Conservation (phyloP, 1,140 invertebrate species). For the Megalopta genalis region DNA sequence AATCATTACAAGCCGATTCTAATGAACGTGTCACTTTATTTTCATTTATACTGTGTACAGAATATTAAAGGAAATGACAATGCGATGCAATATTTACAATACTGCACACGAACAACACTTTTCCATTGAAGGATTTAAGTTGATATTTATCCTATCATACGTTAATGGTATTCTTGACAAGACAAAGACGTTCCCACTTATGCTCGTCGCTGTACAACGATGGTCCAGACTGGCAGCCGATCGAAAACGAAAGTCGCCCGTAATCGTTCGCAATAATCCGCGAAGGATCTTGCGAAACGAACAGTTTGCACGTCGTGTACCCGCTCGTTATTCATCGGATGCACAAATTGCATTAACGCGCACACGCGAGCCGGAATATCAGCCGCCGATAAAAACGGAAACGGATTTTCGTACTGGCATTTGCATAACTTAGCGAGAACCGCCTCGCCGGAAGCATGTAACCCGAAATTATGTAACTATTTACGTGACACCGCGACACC, state of each 20-base stretch:
- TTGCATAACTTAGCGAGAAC: conserved; percentile 27
- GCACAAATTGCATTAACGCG: conserved; percentile 3
- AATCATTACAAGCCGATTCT: no score
- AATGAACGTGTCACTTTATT: no score
- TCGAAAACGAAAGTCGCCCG: background rate
- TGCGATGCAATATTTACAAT: no score
- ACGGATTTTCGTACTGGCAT: background rate
- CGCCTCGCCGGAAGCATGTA: background rate
- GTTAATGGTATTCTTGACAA: no score
- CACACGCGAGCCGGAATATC: background rate
- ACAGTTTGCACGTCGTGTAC: background rate
- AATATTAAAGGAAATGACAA: no score
- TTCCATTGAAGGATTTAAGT: no score
- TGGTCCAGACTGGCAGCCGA: background rate
- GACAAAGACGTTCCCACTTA: no score
- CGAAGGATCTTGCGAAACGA: background rate
- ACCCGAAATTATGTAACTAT: conserved; percentile 16
- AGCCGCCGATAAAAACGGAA: background rate
- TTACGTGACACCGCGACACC: background rate
- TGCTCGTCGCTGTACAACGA: no score
- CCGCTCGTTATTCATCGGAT: background rate
- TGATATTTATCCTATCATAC: no score
- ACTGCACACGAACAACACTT: no score
- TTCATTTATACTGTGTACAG: no score
- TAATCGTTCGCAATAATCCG: background rate